Percentiles rank a stretch among this genome's conserved stretches.
These are phyloP conservation scores for Petrolisthes cinctipes DNA, from an alignment of 2,888 invertebrate genomes.

Conservation along the genomic window DNA sequence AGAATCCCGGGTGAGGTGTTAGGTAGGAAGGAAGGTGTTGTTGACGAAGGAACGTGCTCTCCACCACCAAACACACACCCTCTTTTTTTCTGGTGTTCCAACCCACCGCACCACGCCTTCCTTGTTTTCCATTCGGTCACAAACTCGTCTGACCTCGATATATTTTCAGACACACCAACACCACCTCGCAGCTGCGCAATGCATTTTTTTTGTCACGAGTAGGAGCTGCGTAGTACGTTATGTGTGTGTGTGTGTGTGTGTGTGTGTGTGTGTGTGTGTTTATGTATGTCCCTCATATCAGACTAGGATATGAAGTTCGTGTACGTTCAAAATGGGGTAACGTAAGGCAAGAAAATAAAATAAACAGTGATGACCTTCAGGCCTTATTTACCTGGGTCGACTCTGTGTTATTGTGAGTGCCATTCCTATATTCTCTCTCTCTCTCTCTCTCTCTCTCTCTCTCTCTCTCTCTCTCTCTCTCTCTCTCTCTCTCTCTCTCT, in stretches of 20 bases:
- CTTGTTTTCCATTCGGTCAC: not conserved
- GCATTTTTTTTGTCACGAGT: no score
- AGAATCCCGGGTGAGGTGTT: no score
- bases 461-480: slow-evolving; percentile 31
- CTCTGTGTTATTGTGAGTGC: not conserved
- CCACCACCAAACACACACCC: not conserved
- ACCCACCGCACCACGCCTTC: not conserved
- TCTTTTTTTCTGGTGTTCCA: not conserved
- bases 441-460: no score
- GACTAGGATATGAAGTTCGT: no score
- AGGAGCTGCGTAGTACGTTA: no score
- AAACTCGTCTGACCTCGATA: not conserved
- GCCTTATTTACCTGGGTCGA: not conserved
- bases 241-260: no score
- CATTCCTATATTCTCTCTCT: not conserved
- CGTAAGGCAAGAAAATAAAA: no score
- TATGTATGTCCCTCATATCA: no score
- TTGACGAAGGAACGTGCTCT: not conserved
- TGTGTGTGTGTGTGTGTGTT: no score
- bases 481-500: slow-evolving; percentile 34
- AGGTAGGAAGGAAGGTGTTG: no score
- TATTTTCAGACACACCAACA: not conserved
- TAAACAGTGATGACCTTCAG: not conserved
- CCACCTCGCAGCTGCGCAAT: not conserved
- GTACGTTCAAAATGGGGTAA: no score